A percentile compares a stretch with the other conserved stretches of the same genome.
Conservation (phyloP, 1,140 invertebrate species). For the Pantala flavescens region DNA sequence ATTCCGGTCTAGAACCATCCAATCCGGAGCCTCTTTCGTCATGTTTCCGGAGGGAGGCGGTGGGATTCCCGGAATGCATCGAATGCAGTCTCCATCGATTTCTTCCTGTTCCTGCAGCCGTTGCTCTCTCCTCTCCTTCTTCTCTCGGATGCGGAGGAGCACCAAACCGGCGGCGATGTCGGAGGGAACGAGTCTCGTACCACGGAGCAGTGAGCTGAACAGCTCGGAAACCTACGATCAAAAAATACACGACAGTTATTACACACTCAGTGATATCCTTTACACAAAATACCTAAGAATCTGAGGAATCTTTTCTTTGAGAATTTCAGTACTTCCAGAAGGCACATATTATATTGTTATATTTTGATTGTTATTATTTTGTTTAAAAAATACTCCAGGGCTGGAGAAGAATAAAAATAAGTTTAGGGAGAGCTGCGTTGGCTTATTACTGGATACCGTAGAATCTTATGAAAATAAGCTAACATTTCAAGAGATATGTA, state of each 20-base stretch:
- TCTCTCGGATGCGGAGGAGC: conserved; percentile 61
- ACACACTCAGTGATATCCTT: no score
- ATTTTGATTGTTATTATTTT: no score
- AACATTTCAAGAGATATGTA: no score
- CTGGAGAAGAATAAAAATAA: no score
- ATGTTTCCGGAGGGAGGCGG: background rate
- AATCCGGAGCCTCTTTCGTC: conserved; percentile 43
- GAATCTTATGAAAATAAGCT: no score
- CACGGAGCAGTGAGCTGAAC: conserved; percentile 63
- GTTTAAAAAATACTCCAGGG: no score
- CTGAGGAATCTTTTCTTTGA: no score
- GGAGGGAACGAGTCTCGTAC: conserved; percentile 76
- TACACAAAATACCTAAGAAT: no score
- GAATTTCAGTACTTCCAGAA: no score
- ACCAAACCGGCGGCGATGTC: conserved; percentile 80
- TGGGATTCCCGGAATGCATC: background rate
- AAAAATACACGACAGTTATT: background rate
- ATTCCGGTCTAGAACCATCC: conserved; percentile 64
- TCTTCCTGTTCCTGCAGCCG: conserved; percentile 55
- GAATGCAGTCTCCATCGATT: conserved; percentile 21
- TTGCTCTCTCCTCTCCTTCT: conserved; percentile 54
- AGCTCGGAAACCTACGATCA: conserved; percentile 42
- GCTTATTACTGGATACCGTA: no score
- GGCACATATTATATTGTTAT: no score
- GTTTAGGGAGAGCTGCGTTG: no score